Evolutionary conservation across 2,113 vertebrate species (phyloP).

Genomic region (Tetrao urogallus): DNA sequence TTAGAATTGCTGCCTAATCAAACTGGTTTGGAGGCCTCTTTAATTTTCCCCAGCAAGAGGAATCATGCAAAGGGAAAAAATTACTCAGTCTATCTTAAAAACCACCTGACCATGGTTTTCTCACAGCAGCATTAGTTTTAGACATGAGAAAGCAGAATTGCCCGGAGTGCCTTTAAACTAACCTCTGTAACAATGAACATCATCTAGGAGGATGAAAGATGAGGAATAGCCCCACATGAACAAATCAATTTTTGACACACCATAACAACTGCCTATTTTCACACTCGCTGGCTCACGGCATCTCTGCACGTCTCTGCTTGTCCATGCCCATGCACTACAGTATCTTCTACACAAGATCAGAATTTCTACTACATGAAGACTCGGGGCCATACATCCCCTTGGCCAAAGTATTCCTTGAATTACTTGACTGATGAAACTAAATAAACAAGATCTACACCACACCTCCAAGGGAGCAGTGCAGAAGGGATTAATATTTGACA

Average conservation of each 20-base stretch:
- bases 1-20: background rate
- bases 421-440: background rate
- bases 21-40: background rate
- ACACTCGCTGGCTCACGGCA: accelerated
- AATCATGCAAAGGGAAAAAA: background rate
- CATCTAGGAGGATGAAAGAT: background rate
- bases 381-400: accelerated
- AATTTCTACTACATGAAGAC: background rate
- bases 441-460: background rate
- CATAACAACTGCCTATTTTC: background rate
- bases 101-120: background rate
- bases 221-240: background rate
- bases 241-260: background rate
- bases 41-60: background rate
- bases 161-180: background rate
- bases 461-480: background rate
- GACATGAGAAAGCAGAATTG: background rate
- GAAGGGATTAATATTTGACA: background rate
- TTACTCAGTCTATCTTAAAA: background rate
- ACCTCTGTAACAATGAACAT: background rate
- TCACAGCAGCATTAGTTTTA: background rate
- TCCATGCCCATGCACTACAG: background rate
- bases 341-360: background rate
- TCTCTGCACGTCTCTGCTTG: background rate
- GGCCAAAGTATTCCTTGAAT: background rate